These are phyloP conservation scores for Dinomys branickii DNA, from an alignment of 2,113 vertebrate genomes.

Conservation along the genomic window DNA sequence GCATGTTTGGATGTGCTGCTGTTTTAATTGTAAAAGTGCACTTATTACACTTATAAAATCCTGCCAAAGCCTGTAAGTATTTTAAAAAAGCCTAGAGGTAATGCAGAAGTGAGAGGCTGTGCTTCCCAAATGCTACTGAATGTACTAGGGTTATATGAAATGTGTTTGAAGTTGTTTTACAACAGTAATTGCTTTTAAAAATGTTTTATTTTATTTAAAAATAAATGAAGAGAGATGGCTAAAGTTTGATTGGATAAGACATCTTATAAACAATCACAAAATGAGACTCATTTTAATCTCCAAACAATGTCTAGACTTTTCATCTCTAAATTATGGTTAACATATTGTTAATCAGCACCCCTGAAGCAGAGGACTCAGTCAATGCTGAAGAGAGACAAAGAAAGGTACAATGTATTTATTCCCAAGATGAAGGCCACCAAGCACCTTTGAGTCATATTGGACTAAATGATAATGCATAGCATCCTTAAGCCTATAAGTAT, in stretches of 20 bases:
- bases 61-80: no score
- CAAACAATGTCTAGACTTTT: not conserved
- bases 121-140: not conserved
- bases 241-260: not conserved
- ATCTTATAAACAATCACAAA: conserved; percentile 44
- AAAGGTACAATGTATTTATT: not conserved
- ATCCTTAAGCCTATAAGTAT: conserved; percentile 19
- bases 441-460: not conserved
- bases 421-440: not conserved
- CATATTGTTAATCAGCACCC: conserved; percentile 39
- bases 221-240: not conserved
- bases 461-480: not conserved
- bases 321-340: conserved; percentile 14
- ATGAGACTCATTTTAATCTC: not conserved
- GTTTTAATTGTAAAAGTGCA: not conserved
- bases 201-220: not conserved
- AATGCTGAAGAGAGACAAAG: not conserved
- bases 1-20: not conserved
- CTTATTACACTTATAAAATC: not conserved
- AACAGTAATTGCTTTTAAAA: conserved; percentile 24
- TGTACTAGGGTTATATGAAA: not conserved
- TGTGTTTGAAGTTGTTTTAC: not conserved
- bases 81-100: no score
- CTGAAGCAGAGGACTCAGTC: not conserved
- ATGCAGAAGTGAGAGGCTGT: not conserved